Evolutionary conservation across 1,140 invertebrate genomes (phyloP), one percentile per base, ranked within the genome.

Genomic region (Bradynema listronoti): DNA sequence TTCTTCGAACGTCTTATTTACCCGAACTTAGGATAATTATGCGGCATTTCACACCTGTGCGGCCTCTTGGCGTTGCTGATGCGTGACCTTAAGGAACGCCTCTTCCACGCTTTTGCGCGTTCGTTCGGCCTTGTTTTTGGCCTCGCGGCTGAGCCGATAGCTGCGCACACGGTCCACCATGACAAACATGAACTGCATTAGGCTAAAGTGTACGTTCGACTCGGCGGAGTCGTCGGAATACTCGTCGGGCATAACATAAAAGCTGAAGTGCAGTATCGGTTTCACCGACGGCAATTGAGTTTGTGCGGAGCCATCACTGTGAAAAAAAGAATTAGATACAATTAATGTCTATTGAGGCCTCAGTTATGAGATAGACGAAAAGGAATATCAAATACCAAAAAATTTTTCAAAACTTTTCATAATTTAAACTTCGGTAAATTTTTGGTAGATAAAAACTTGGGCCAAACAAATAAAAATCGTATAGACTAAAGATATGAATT

Each of bases 61-160:
- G 16, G 71, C 71, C 56, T 74, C 72, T 57, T 74, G 72, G 34
- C 73, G 39, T 22, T 90, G 89, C 24, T 87, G 86, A 81, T 96
- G 91, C 4, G 91, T 91, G 9, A 87, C 87, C 77, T 95, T 92
- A 64, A 91, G 78, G 80, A 90, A 95, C 25, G 86, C 86, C 80
- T 96, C 93, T 76, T 91, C 88, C 0, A 92, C 88, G 67, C 86
- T 86, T 77, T 87, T 84, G 14, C 93, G 85, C 78, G 93, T 93
- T 79, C 90, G 91, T 71, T 96, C 91, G 5, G 75, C 67, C n/a
- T 74, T 64, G 16, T 30, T 16, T 24, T 77, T 79, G 79, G 89
- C 90, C 85, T 98, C 93, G 81, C 89, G 91, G 50, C 87, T 89
- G 32, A 99, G 83, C 72, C 87, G 85, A 59, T 90, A 87, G 61